Evolutionary conservation across 2,113 vertebrate genomes (phyloP).

Genomic region (Silurus asotus): DNA sequence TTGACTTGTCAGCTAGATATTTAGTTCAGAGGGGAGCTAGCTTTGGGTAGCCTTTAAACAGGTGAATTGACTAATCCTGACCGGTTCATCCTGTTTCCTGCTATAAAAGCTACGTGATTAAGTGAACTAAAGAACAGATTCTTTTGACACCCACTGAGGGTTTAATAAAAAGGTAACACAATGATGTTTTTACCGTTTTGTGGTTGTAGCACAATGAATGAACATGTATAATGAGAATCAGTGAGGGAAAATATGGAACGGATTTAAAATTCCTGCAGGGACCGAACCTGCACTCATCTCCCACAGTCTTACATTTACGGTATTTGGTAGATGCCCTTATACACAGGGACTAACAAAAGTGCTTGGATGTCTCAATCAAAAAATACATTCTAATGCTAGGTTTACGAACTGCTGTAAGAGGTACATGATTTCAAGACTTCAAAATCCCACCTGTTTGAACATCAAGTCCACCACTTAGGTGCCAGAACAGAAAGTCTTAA

Average conservation of each 20-base stretch:
- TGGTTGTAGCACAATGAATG: not conserved
- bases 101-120: not conserved
- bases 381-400: too few species aligned
- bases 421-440: too few species aligned
- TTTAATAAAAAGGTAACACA: not conserved
- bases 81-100: not conserved
- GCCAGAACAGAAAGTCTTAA: too few species aligned
- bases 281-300: not conserved
- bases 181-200: not conserved
- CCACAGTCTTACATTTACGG: too few species aligned
- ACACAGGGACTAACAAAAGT: too few species aligned
- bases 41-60: not conserved
- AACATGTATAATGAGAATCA: not conserved
- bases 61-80: not conserved
- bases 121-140: not conserved
- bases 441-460: too few species aligned
- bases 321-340: too few species aligned
- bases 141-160: not conserved
- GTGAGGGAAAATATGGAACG: not conserved
- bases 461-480: too few species aligned
- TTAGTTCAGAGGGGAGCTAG: not conserved
- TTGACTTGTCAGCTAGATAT: not conserved
- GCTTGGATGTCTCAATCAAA: too few species aligned
- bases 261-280: not conserved
- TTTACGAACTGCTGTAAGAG: too few species aligned